A percentile compares a stretch with the other conserved stretches of the same genome.
Conservation (phyloP, 2,797 vertebrate genomes). For the Tenualosa thibaudeaui region DNA sequence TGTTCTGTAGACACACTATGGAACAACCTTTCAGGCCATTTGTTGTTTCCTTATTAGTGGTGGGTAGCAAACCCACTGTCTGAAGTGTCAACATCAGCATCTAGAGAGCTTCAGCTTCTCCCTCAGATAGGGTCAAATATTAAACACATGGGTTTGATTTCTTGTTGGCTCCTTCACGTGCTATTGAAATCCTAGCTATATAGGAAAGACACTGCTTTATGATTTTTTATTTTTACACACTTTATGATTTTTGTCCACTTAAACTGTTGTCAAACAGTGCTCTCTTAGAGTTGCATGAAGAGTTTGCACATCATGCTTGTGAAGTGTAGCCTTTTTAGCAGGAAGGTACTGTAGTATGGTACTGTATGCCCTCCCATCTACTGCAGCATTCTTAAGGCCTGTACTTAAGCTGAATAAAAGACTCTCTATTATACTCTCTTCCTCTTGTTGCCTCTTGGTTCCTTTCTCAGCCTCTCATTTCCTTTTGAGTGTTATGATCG, state of each 20-base stretch:
- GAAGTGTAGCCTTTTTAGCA: neutral
- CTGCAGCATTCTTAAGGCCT: neutral
- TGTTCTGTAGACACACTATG: no score
- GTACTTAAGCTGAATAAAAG: neutral
- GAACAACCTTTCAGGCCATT: no score
- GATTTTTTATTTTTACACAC: no score
- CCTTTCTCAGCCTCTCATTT: neutral
- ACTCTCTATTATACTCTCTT: neutral
- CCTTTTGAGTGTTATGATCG: neutral
- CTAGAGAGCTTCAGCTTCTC: neutral
- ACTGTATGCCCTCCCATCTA: neutral
- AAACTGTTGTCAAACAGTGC: neutral
- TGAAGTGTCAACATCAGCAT: neutral
- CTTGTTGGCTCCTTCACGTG: neutral
- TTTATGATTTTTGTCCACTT: neutral
- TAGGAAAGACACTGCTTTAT: neutral
- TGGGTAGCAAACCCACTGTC: neutral
- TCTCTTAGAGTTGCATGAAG: neutral
- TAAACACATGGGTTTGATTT: neutral
- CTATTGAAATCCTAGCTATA: neutral
- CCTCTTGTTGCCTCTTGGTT: neutral
- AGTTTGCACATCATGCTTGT: neutral
- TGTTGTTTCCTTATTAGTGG: neutral
- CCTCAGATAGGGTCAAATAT: neutral
- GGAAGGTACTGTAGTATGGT: neutral